Evolutionary conservation across 2,113 vertebrate genomes (phyloP).

Genomic region (Suricata suricatta): DNA sequence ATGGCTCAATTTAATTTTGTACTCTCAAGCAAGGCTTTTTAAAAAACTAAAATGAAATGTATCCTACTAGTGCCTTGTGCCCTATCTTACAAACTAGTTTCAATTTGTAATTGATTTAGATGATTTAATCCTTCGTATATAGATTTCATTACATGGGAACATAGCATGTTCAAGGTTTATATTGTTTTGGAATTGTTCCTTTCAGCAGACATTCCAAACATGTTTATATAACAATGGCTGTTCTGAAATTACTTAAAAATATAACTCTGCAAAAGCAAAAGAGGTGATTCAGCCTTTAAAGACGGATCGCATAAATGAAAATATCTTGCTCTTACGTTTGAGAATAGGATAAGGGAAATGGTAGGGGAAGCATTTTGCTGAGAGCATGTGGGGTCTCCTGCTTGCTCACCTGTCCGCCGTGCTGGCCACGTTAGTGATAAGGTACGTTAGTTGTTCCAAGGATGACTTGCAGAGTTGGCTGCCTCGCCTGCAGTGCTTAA

Average conservation of each 20-base stretch:
- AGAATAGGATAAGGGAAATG: conserved; percentile 7
- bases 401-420: background rate
- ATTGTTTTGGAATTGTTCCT: conserved; percentile 41
- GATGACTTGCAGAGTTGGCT: conserved; percentile 66
- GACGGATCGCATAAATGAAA: background rate
- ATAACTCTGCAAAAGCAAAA: conserved; percentile 6
- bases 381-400: background rate
- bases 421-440: background rate
- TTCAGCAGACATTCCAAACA: conserved; percentile 31
- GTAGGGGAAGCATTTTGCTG: background rate
- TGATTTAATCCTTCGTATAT: conserved; percentile 53
- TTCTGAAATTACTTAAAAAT: conserved; percentile 51
- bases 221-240: conserved; percentile 31
- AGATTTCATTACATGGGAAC: background rate
- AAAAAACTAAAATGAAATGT: conserved; percentile 35
- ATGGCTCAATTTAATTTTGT: conserved; percentile 65
- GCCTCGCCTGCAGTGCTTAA: conserved; percentile 7
- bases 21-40: conserved; percentile 57
- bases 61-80: conserved; percentile 53
- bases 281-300: conserved; percentile 26
- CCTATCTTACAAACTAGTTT: conserved; percentile 63
- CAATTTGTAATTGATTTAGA: conserved; percentile 63
- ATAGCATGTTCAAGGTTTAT: background rate
- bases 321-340: conserved; percentile 20
- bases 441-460: background rate